These are phyloP conservation scores for Pithys albifrons DNA, from an alignment of 2,113 vertebrate species.

Conservation along the genomic window DNA sequence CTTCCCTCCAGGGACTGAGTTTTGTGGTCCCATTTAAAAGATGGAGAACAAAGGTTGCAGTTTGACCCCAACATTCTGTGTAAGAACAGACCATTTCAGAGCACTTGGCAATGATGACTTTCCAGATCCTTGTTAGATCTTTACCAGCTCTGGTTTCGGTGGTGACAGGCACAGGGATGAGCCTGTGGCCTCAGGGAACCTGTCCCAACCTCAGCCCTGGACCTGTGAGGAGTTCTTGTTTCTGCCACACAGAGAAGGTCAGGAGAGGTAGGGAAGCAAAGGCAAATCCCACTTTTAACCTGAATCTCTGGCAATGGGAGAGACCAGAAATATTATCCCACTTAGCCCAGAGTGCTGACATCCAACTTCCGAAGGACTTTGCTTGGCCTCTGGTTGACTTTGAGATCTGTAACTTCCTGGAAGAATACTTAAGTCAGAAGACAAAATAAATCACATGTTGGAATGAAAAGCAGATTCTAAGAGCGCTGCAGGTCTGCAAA, in stretches of 20 bases:
- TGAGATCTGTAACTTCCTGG: not conserved
- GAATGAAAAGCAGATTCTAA: not conserved
- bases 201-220: not conserved
- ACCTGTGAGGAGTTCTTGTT: not conserved
- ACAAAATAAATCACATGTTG: not conserved
- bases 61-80: fast-evolving
- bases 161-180: not conserved
- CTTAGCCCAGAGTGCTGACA: not conserved
- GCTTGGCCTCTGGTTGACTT: not conserved
- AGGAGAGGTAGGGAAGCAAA: not conserved
- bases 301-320: not conserved
- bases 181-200: not conserved
- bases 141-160: not conserved
- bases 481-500: not conserved
- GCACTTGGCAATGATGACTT: not conserved
- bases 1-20: not conserved
- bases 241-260: not conserved
- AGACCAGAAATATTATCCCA: not conserved
- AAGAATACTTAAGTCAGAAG: not conserved
- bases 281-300: not conserved
- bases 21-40: not conserved
- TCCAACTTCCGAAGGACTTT: not conserved
- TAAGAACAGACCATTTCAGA: not conserved
- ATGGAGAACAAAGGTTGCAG: not conserved
- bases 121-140: not conserved